These are phyloP conservation scores for Diacarnus erythraeanus DNA, from an alignment of 37 sponge, comb jelly and placozoan species.

Conservation along the genomic window DNA sequence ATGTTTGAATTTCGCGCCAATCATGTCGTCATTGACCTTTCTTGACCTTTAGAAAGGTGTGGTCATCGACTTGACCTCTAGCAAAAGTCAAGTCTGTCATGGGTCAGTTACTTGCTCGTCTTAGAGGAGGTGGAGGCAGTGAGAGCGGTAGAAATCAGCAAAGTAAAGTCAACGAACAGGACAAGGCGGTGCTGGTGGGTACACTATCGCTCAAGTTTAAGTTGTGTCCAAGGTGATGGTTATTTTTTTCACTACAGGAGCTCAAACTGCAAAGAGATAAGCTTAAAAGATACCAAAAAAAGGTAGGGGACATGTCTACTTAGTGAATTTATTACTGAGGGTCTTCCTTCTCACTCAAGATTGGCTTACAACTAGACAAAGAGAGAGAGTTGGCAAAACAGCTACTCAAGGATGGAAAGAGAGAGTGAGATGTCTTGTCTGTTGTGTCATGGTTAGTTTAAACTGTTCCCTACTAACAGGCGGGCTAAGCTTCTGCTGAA, in stretches of 20 bases:
- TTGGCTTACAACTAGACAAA: slow-evolving; percentile 74
- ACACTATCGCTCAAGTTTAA: background rate
- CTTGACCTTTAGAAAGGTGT: background rate
- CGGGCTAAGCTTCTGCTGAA: slow-evolving; percentile 93
- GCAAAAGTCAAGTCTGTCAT: background rate
- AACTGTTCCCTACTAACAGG: slow-evolving; percentile 30
- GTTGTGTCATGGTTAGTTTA: background rate
- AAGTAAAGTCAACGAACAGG: slow-evolving; percentile 84
- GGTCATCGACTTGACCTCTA: background rate
- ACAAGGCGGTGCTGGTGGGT: slow-evolving; percentile 89
- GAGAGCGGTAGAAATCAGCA: slow-evolving; percentile 10
- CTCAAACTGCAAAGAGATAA: slow-evolving; percentile 92
- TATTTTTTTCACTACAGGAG: slow-evolving; percentile 36
- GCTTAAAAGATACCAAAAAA: slow-evolving; percentile 91
- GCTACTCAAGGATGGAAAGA: slow-evolving; percentile 88
- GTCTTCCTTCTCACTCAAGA: slow-evolving; percentile 25
- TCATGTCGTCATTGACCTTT: background rate
- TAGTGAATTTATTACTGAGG: background rate
- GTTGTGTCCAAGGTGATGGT: background rate
- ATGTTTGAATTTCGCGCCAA: background rate
- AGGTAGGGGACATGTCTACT: slow-evolving; percentile 50
- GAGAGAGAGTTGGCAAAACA: slow-evolving; percentile 89
- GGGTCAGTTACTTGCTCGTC: slow-evolving; percentile 33
- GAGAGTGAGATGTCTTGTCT: slow-evolving; percentile 68
- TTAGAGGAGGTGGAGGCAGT: background rate